phyloP scores from a whole-genome alignment of 2,888 invertebrate genomes.

The Dolichopus griseipennis region DNA sequence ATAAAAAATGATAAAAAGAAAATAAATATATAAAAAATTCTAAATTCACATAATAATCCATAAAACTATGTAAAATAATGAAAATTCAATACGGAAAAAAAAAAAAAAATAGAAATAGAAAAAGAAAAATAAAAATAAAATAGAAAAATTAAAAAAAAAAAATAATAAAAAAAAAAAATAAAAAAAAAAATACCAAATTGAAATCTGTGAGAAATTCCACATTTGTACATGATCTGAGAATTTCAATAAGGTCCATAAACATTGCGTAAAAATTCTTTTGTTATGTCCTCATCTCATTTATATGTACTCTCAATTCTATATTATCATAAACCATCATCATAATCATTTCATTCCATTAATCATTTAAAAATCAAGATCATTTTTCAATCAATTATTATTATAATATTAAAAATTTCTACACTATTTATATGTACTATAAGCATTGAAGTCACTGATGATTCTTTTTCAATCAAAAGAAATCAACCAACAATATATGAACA shows the following conservation, averaged over 20 bases:
- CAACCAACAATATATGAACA: too few species aligned
- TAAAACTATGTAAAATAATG: conserved; percentile 4
- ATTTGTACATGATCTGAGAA: conserved; percentile 1
- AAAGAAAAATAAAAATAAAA: not conserved
- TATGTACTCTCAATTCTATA: not conserved
- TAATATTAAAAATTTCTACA: not conserved
- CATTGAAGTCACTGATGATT: too few species aligned
- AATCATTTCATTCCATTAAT: not conserved
- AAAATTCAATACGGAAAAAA: not conserved
- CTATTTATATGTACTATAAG: too few species aligned
- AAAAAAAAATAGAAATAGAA: not conserved
- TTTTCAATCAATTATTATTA: not conserved
- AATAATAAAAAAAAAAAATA: not conserved
- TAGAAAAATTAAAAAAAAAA: not conserved
- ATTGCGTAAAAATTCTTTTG: conserved; percentile 5
- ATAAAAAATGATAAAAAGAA: not conserved
- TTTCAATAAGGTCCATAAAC: conserved; percentile 4
- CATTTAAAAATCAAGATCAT: not conserved
- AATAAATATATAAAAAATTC: not conserved
- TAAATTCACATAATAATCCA: not conserved
- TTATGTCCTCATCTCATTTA: conserved; percentile 1
- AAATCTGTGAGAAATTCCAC: conserved; percentile 3
- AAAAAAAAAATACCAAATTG: not conserved
- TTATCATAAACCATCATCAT: not conserved
- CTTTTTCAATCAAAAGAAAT: too few species aligned